Percentiles rank a stretch among this genome's conserved stretches.
phyloP scores from a whole-genome alignment of 53 echinoderm and acorn worm species.

The Antedon mediterranea region DNA sequence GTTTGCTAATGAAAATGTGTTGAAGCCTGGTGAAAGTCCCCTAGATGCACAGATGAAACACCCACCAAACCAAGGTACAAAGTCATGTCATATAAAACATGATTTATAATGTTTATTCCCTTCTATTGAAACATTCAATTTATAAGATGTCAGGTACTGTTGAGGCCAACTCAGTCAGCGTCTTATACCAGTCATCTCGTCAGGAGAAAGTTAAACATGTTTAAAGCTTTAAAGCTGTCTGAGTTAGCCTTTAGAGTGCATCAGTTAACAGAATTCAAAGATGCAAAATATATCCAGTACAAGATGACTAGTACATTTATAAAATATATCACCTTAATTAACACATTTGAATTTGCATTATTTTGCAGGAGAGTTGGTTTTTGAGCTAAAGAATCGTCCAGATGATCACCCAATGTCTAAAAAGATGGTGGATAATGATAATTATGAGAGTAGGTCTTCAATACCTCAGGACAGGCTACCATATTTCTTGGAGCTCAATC shows the following conservation, averaged over 20 bases:
- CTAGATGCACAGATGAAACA: constrained; percentile 55
- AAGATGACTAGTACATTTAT: too few relatives aligned
- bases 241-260: too few relatives aligned
- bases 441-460: constrained; percentile 13
- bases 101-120: too few relatives aligned
- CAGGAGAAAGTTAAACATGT: too few relatives aligned
- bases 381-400: constrained; percentile 77
- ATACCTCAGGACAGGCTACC: constrained; percentile 75
- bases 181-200: not conserved
- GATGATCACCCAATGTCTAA: constrained; percentile 58
- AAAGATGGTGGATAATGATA: constrained; percentile 21
- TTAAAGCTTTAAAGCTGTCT: too few relatives aligned
- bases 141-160: too few relatives aligned
- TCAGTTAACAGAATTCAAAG: too few relatives aligned
- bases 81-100: too few relatives aligned
- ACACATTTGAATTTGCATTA: not conserved
- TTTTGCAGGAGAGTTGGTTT: constrained; percentile 64
- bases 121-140: not conserved
- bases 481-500: constrained; percentile 80
- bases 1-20: constrained; percentile 67
- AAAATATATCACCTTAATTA: not conserved
- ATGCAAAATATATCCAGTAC: too few relatives aligned
- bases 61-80: constrained; percentile 70
- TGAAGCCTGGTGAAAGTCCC: constrained; percentile 86
- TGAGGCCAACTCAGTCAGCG: not conserved